Percentiles rank a stretch among this genome's conserved stretches.
phyloP scores from a whole-genome alignment of 2,888 invertebrate genomes.

The Gastracanthus pulcherrimus region DNA sequence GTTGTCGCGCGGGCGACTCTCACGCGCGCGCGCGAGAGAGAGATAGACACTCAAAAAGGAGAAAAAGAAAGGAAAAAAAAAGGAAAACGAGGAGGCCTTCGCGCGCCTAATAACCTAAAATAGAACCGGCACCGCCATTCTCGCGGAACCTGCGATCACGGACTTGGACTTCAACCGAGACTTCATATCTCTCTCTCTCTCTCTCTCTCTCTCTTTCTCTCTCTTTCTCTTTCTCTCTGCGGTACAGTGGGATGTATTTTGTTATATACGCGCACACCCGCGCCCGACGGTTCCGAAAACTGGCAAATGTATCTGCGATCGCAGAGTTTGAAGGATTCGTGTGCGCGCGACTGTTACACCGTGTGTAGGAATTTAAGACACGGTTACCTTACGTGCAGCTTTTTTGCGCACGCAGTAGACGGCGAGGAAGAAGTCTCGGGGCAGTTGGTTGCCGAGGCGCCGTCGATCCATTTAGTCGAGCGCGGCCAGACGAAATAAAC shows the following conservation, averaged over 20 bases:
- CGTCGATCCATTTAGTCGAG: constrained; percentile 3
- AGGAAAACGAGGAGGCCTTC: not conserved
- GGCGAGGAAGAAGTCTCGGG: not conserved
- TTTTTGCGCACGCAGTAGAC: constrained; percentile 3
- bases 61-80: not conserved
- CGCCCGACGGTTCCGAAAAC: no score
- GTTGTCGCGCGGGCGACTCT: not conserved
- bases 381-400: not conserved
- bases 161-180: constrained; percentile 25
- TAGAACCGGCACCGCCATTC: constrained; percentile 62
- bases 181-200: constrained; percentile 14
- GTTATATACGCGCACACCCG: not conserved
- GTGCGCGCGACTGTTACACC: not conserved
- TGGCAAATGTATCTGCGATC: no score
- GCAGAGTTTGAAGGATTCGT: no score
- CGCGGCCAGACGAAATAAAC: no score
- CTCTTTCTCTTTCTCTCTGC: not conserved
- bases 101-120: constrained; percentile 55
- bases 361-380: not conserved
- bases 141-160: constrained; percentile 19
- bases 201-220: not conserved
- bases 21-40: not conserved
- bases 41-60: not conserved
- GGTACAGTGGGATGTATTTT: no score
- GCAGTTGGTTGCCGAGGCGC: constrained; percentile 16